A percentile compares a stretch with the other conserved stretches of the same genome.
phyloP scores from a whole-genome alignment of 2,113 vertebrate species.

The Aegotheles bennettii region DNA sequence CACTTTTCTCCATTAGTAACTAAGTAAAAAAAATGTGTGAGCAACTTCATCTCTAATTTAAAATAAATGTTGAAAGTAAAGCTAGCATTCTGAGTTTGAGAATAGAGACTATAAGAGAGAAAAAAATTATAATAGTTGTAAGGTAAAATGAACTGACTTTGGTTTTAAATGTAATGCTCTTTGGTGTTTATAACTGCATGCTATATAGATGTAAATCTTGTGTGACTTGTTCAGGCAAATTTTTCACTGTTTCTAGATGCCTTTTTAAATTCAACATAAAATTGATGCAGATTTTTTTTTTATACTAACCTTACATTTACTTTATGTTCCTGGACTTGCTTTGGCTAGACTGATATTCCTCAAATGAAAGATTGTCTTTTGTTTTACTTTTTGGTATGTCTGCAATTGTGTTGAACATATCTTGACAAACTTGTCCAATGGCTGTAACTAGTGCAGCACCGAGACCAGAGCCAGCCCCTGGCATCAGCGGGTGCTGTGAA shows the following conservation, averaged over 20 bases:
- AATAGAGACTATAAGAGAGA: background rate
- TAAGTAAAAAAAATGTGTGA: background rate
- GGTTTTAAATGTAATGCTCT: background rate
- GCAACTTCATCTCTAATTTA: background rate
- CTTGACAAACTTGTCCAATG: fast-evolving
- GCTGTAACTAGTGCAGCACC: fast-evolving
- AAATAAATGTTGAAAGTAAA: background rate
- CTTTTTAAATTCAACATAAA: background rate
- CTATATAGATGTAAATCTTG: background rate
- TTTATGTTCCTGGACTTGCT: background rate
- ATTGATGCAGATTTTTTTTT: background rate
- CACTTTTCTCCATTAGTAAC: background rate
- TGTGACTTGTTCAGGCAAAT: background rate
- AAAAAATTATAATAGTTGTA: background rate
- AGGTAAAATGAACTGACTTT: background rate
- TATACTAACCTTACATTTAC: background rate
- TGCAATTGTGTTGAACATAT: background rate
- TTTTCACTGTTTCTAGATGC: background rate
- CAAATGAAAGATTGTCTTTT: fast-evolving
- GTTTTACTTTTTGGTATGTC: background rate
- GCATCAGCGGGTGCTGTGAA: background rate
- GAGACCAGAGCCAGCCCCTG: background rate
- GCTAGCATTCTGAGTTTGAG: background rate
- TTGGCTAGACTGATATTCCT: background rate
- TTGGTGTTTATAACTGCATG: background rate